Evolutionary conservation across 2,113 vertebrate species (phyloP).

Genomic region (Odocoileus hemionus): DNA sequence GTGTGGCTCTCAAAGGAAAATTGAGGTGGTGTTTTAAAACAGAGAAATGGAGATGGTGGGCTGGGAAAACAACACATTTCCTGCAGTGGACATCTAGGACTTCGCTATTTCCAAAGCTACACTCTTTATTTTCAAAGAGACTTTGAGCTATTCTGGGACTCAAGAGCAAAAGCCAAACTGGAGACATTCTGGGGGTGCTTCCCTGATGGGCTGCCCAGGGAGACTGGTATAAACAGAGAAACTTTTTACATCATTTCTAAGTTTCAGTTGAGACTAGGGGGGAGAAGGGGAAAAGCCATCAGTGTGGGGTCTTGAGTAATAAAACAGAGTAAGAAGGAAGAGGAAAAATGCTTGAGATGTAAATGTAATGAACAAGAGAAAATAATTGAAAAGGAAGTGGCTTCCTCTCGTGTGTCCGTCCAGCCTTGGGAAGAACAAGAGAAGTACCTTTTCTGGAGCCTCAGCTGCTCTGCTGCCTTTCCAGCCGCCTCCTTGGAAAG

Average conservation of each 20-base stretch:
- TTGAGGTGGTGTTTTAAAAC: neutral
- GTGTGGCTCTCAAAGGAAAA: neutral
- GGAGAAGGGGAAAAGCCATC: slow-evolving; percentile 34
- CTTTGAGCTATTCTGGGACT: neutral
- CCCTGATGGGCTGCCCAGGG: neutral
- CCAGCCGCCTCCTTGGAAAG: slow-evolving; percentile 65
- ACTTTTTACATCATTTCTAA: neutral
- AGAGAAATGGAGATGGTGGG: neutral
- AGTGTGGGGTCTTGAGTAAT: slow-evolving; percentile 25
- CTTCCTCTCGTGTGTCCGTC: slow-evolving; percentile 57
- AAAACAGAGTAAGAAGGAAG: slow-evolving; percentile 13
- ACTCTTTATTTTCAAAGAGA: neutral
- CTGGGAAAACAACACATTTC: neutral
- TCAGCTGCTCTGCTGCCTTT: slow-evolving; percentile 70
- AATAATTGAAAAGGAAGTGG: slow-evolving; percentile 57
- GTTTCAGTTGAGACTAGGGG: neutral
- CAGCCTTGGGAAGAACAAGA: slow-evolving; percentile 65
- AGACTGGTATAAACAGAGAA: neutral
- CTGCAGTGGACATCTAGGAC: neutral
- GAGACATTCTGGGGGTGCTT: neutral
- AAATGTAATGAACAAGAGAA: slow-evolving; percentile 45
- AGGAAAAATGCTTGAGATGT: slow-evolving; percentile 41
- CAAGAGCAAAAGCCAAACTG: neutral
- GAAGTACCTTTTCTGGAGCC: slow-evolving; percentile 60
- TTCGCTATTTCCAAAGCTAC: neutral